Evolutionary conservation across 2,888 invertebrate species (phyloP), one percentile per base, ranked within the genome.

Genomic region (Tortrix viridana): DNA sequence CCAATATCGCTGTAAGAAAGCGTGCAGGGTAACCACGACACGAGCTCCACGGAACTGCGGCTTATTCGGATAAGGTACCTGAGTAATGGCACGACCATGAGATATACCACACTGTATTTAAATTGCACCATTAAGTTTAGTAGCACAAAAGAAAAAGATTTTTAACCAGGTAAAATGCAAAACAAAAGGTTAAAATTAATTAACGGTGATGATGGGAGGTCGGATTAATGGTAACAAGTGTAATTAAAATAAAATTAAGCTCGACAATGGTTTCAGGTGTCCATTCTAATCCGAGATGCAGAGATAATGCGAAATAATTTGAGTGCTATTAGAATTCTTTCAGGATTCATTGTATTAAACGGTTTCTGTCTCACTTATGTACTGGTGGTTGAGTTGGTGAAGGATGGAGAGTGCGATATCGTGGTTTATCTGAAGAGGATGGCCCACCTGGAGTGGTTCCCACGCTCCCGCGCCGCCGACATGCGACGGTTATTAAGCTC

Each of bases 401-500:
- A 32, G 61, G 61, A 62, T 22, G 23, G 38, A 6, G 38, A 23
- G 18, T 48, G 48, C 18, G 41, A 14, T 49, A 5, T 14, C 55
- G 26, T 19, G 41, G 53, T 37, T n/a, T 38, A 7, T 9, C 65
- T 66, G 58, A 37, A 55, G 63, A 19, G 63, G 65, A 57, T 57
- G 53, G 65, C 61, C 65, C 76, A 72, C 79, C 75, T 83, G 86
- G 77, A 76, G 69, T 66, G 70, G 76, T 82, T 89, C 90, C 85
- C 89, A 89, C 89, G 87, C 67, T 74, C 75, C n/a, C n/a, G 32
- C 72, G 72, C 84, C 86, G 73, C 84, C 84, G 85, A 85, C 89
- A 88, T 84, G 89, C 90, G 86, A 89, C 89, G 88, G 86, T 86
- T 89, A 88, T 89, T 89, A 90, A 90, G 87, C 87, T 84, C 88